These are phyloP conservation scores for Xyrichtys novacula DNA, from an alignment of 2,797 vertebrate species.

Conservation along the genomic window DNA sequence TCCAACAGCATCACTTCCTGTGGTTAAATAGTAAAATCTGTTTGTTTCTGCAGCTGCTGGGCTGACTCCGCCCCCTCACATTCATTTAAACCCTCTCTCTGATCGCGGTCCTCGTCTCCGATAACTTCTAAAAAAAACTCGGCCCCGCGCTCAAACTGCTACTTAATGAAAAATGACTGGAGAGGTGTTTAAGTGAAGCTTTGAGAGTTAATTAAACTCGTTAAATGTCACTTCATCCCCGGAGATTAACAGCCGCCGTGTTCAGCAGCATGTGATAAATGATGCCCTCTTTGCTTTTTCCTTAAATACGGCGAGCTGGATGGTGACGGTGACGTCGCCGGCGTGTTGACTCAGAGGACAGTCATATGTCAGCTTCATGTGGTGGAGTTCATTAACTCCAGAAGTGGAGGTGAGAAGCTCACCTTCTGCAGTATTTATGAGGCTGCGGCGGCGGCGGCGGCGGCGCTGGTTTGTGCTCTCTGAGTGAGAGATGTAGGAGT, in stretches of 20 bases:
- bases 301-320: neutral
- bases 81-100: too few relatives aligned
- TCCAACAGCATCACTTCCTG: too few relatives aligned
- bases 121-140: neutral
- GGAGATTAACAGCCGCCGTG: neutral
- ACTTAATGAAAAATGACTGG: constrained; percentile 3
- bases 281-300: constrained; percentile 17
- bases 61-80: too few relatives aligned
- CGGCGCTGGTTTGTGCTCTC: constrained; percentile 35
- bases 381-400: constrained; percentile 9
- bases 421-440: constrained; percentile 31
- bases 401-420: constrained; percentile 2
- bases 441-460: constrained; percentile 21
- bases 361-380: constrained; percentile 22
- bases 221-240: constrained; percentile 26
- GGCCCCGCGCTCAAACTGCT: neutral
- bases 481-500: constrained; percentile 16
- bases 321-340: constrained; percentile 26
- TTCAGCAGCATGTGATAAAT: constrained; percentile 31
- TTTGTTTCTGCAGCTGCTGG: too few relatives aligned
- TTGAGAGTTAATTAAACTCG: constrained; percentile 17
- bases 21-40: too few relatives aligned
- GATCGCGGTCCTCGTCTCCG: neutral
- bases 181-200: constrained; percentile 1
- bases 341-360: constrained; percentile 28